These are phyloP conservation scores for Clusia tigrina DNA, from an alignment of 2,888 invertebrate genomes.

Conservation along the genomic window DNA sequence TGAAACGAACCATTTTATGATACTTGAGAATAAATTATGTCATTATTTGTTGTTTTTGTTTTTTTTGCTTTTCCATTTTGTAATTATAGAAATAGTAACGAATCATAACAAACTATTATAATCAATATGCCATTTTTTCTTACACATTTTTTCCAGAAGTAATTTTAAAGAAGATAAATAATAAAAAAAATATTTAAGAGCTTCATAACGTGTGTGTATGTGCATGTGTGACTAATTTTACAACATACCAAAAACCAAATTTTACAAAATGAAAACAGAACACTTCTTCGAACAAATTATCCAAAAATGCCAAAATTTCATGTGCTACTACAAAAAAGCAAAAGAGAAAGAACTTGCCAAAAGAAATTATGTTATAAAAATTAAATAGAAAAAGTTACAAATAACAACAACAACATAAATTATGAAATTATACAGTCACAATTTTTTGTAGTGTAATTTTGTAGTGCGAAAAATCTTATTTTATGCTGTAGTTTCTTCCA, in stretches of 20 bases:
- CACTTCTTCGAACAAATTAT: background rate
- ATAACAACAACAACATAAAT: conserved; percentile 13
- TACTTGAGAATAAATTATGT: background rate
- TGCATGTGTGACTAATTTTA: conserved; percentile 27
- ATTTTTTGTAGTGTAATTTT: background rate
- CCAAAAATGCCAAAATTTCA: conserved; percentile 4
- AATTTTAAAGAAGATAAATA: conserved; percentile 42
- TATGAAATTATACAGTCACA: background rate
- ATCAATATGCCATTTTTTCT: conserved; percentile 38
- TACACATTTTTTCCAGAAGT: conserved; percentile 54
- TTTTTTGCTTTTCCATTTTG: conserved; percentile 10
- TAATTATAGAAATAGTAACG: background rate
- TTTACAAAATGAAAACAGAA: background rate
- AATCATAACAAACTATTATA: conserved; percentile 28
- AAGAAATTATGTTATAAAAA: conserved; percentile 1
- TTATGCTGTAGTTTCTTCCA: background rate
- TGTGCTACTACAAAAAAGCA: background rate
- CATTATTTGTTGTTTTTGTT: background rate
- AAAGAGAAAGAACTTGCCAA: background rate
- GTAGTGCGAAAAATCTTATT: background rate
- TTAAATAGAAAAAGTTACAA: background rate
- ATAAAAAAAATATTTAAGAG: conserved; percentile 28
- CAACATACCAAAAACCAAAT: background rate
- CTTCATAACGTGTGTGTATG: conserved; percentile 20
- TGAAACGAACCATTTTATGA: conserved; percentile 1